phyloP scores from a whole-genome alignment of 2,888 invertebrate species.

The Amphipyra tragopoginis region DNA sequence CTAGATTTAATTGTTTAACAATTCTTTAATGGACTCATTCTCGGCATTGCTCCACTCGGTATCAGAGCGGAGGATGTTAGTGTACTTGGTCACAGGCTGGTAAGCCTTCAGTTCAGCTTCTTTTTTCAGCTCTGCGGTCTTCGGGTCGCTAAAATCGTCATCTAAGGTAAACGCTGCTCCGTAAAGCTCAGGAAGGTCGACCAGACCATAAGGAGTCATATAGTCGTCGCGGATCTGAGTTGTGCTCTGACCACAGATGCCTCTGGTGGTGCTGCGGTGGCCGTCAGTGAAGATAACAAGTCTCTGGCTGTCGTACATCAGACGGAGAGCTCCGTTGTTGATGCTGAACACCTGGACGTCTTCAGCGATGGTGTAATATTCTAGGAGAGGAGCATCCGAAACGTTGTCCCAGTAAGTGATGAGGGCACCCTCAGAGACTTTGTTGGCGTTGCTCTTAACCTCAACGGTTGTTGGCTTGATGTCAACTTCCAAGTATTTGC shows the following conservation, averaged over 20 bases:
- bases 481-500: conserved; percentile 77
- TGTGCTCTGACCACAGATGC: conserved; percentile 92
- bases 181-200: conserved; percentile 87
- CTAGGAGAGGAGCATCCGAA: conserved; percentile 73
- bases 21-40: conserved; percentile 27
- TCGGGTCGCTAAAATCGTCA: conserved; percentile 79
- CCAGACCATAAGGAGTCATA: conserved; percentile 89
- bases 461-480: conserved; percentile 73
- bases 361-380: conserved; percentile 83
- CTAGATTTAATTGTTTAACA: not conserved
- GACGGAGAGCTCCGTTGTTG: conserved; percentile 79
- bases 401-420: conserved; percentile 82
- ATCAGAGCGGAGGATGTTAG: conserved; percentile 70
- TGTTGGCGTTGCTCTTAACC: conserved; percentile 82
- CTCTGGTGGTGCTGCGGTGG: conserved; percentile 89
- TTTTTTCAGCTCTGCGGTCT: conserved; percentile 79
- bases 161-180: conserved; percentile 89
- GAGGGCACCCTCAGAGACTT: conserved; percentile 72
- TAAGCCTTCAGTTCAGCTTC: conserved; percentile 81
- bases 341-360: conserved; percentile 40
- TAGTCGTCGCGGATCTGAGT: conserved; percentile 90
- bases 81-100: conserved; percentile 69
- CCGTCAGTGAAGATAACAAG: conserved; percentile 78
- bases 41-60: conserved; percentile 67
- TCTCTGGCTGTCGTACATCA: conserved; percentile 90